Base-by-base conservation (phyloP, 2,113 vertebrate species). In the Peromyscus maniculatus region DNA sequence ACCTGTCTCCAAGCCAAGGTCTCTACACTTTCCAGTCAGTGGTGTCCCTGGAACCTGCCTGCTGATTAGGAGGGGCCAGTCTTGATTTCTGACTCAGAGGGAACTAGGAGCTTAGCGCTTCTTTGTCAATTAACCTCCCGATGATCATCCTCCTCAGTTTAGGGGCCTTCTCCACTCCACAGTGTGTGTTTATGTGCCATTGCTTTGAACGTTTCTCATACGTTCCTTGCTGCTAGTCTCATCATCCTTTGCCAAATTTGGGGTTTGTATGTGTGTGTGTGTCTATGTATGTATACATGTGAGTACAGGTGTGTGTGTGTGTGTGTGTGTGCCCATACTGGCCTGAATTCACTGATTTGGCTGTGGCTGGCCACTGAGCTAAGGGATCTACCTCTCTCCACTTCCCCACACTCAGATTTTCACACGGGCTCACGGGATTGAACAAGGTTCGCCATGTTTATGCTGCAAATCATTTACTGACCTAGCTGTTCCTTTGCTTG, bases 61-160 rank as follows among this genome's bases (percentile, higher is more conserved):
- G n/a, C 67, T 36, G 59, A 13, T 13, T 36, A 74, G 62, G 52
- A 94, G 91, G 57, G 31, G 57, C 7, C 2, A 2, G 0, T 92
- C 28, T 74, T 26, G 69, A 93, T 24, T 82, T 43, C 16, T 21
- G 28, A 43, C 16, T 16, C n/a, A 64, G 21, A 78, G 22, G 59
- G 4, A 1, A 0, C 36, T 5, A 19, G n/a, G 15, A 26, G 26
- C 5, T 59, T 28, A 52, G 26, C 0, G 4, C n/a, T 43, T 17
- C 91, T 46, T 89, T 62, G 26, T 12, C 10, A 12, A 12, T 21
- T 69, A 75, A 57, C 39, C 9, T 46, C 3, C 19, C 46, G 0
- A 57, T 13, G 0, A 57, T 13, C 2, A 21, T 3, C n/a, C 16
- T 52, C 43, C 31, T 52, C n/a, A 52, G 0, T 19, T 49, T 49